These are phyloP conservation scores for Spisula solida DNA, from an alignment of 2,888 invertebrate genomes.

Conservation along the genomic window DNA sequence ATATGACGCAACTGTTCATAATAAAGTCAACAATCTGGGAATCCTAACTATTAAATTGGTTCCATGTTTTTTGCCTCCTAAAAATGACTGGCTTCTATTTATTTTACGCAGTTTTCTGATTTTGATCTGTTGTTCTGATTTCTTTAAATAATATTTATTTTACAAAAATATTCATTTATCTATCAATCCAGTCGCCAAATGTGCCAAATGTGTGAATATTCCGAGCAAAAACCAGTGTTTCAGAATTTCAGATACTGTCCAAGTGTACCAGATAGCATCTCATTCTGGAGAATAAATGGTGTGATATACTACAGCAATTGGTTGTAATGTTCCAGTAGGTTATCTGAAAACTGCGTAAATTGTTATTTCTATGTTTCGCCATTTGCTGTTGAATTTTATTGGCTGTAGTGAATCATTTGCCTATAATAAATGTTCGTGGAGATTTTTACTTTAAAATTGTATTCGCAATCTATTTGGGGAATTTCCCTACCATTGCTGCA, in stretches of 20 bases:
- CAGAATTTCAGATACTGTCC: background rate
- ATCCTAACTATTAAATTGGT: background rate
- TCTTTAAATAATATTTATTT: background rate
- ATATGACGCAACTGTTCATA: background rate
- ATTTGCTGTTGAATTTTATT: conserved; percentile 3
- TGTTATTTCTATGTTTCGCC: background rate
- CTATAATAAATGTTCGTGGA: background rate
- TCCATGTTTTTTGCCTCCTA: background rate
- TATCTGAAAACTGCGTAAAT: background rate
- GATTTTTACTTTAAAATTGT: background rate
- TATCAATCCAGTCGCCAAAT: background rate
- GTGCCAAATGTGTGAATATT: conserved; percentile 11
- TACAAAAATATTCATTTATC: conserved; percentile 15
- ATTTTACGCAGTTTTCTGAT: background rate
- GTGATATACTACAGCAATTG: background rate
- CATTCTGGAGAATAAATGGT: background rate
- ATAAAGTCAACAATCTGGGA: background rate
- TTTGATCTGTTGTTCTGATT: too few species aligned
- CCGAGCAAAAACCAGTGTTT: background rate
- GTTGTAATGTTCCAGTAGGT: conserved; percentile 6
- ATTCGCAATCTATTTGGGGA: too few species aligned
- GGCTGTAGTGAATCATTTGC: background rate
- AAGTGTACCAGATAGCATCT: background rate
- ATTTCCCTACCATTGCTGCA: too few species aligned
- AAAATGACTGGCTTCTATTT: conserved; percentile 8